phyloP scores from a whole-genome alignment of 2,797 vertebrate genomes.

The Sebastolobus altivelis region DNA sequence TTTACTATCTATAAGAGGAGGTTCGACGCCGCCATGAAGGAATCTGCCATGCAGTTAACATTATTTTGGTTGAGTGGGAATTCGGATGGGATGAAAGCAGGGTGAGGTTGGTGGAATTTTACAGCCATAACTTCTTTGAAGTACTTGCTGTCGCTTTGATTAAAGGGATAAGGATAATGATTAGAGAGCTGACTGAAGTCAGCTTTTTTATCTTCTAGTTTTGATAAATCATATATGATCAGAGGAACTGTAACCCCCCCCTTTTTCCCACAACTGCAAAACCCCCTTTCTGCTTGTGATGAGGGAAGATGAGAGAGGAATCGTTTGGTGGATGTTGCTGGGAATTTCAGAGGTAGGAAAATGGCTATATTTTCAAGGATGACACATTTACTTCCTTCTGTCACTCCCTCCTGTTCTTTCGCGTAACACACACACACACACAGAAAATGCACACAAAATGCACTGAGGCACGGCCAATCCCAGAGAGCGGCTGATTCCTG shows the following conservation, averaged over 20 bases:
- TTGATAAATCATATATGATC: constrained; percentile 72
- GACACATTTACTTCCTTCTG: constrained; percentile 54
- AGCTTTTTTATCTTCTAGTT: constrained; percentile 54
- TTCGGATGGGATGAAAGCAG: constrained; percentile 42
- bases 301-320: constrained; percentile 49
- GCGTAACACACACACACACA: constrained; percentile 5
- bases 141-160: constrained; percentile 66
- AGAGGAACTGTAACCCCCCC: constrained; percentile 38
- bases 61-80: constrained; percentile 52
- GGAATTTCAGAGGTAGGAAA: constrained; percentile 49
- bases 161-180: constrained; percentile 58
- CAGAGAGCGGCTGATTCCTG: constrained; percentile 60
- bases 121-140: constrained; percentile 66
- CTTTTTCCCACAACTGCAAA: constrained; percentile 20
- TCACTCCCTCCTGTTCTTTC: constrained; percentile 30
- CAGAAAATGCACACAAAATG: constrained; percentile 18
- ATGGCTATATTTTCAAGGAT: constrained; percentile 55
- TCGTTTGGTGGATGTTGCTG: constrained; percentile 31
- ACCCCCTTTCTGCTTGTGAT: constrained; percentile 30
- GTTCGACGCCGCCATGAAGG: constrained; percentile 12
- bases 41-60: constrained; percentile 45
- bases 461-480: constrained; percentile 52
- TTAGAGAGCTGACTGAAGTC: constrained; percentile 58
- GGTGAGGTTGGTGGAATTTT: constrained; percentile 47
- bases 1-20: constrained; percentile 24